Conservation (phyloP, 1,140 invertebrate genomes). For the Formica selysi region DNA sequence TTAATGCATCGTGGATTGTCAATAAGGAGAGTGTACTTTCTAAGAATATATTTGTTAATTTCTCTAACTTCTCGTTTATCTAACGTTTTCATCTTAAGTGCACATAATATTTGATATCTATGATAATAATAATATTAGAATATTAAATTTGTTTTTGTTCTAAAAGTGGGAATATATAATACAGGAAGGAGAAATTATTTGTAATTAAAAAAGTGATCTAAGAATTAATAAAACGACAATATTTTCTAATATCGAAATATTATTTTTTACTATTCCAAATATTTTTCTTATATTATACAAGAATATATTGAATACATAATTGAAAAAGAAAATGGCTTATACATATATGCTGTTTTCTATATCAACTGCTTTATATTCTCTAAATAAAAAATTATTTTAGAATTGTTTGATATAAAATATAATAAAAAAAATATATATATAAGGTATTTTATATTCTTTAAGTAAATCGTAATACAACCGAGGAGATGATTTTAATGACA, state of each 20-base stretch:
- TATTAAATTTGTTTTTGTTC: too few species aligned
- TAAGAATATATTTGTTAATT: constrained; percentile 1
- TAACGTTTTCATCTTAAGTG: neutral
- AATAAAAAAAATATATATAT: neutral
- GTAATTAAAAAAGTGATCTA: too few species aligned
- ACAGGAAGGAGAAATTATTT: too few species aligned
- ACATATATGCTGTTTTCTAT: neutral
- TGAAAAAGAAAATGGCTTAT: neutral
- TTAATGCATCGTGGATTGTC: neutral
- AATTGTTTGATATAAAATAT: constrained; percentile 4
- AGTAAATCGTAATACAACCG: neutral
- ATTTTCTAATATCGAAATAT: neutral
- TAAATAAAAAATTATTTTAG: neutral
- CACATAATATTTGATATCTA: neutral
- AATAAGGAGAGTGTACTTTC: constrained; percentile 6
- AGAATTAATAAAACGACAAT: neutral
- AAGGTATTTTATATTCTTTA: neutral
- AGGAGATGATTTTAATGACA: neutral
- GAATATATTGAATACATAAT: neutral
- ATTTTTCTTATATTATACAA: neutral
- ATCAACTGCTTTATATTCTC: too few species aligned
- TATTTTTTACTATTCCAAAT: neutral
- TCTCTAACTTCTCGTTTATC: neutral
- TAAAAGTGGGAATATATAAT: too few species aligned
- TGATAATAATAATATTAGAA: neutral